phyloP scores from a whole-genome alignment of 2,113 vertebrate species.

The Anguilla rostrata region DNA sequence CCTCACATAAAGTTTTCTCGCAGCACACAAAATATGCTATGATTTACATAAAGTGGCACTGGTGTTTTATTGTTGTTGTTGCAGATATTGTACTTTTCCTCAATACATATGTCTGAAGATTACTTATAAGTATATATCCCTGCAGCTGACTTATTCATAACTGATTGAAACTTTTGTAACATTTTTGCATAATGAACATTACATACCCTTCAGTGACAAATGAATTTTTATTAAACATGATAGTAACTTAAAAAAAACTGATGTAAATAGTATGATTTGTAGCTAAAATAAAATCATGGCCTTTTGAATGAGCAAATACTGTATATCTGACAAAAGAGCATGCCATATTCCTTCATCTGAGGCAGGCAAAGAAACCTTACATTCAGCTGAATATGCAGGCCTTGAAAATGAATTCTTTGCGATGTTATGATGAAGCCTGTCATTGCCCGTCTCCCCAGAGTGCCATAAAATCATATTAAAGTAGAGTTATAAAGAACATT shows the following conservation, averaged over 20 bases:
- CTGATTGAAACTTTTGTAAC: slow-evolving; percentile 61
- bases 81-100: slow-evolving; percentile 29
- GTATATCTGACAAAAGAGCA: slow-evolving; percentile 51
- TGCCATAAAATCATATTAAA: slow-evolving; percentile 45
- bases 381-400: slow-evolving; percentile 48
- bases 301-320: slow-evolving; percentile 56
- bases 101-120: slow-evolving; percentile 38
- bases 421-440: slow-evolving; percentile 7
- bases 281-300: slow-evolving; percentile 47
- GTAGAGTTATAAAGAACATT: slow-evolving; percentile 30
- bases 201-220: slow-evolving; percentile 54
- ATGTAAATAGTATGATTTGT: slow-evolving; percentile 48
- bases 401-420: slow-evolving; percentile 44
- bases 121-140: slow-evolving; percentile 55
- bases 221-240: slow-evolving; percentile 56
- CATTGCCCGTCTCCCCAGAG: slow-evolving; percentile 37
- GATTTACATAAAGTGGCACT: slow-evolving; percentile 54
- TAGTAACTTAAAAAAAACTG: slow-evolving; percentile 53
- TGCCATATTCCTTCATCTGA: slow-evolving; percentile 26
- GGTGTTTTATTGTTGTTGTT: slow-evolving; percentile 25
- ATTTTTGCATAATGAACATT: slow-evolving; percentile 44
- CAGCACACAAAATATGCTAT: slow-evolving; percentile 21
- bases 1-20: too few species aligned
- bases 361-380: too few species aligned
- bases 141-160: slow-evolving; percentile 60